These are phyloP conservation scores for Eustalomyia histrio DNA, from an alignment of 2,888 invertebrate species.

Conservation along the genomic window DNA sequence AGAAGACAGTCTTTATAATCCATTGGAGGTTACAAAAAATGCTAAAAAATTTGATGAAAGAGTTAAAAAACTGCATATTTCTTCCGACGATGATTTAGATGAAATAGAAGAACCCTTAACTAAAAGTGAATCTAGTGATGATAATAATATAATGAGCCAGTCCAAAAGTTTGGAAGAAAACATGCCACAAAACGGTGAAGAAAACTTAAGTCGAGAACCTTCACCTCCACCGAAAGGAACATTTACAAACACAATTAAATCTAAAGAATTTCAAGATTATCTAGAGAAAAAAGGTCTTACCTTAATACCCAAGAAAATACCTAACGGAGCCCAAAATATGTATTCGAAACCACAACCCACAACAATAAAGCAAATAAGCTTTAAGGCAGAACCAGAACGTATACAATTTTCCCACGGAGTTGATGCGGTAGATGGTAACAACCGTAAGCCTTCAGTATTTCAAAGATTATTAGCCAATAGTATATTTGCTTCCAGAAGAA, in stretches of 20 bases:
- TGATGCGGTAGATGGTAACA: slow-evolving; percentile 67
- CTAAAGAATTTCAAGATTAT: slow-evolving; percentile 78
- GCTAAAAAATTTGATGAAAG: slow-evolving; percentile 79
- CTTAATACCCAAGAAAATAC: slow-evolving; percentile 73
- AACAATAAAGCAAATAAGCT: slow-evolving; percentile 56
- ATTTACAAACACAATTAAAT: slow-evolving; percentile 78
- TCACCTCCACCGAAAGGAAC: slow-evolving; percentile 67
- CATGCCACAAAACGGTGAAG: slow-evolving; percentile 30
- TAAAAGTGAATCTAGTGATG: slow-evolving; percentile 77
- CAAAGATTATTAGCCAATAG: slow-evolving; percentile 76
- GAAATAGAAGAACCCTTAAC: slow-evolving; percentile 77
- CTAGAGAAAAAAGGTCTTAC: slow-evolving; percentile 77
- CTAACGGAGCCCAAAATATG: slow-evolving; percentile 67
- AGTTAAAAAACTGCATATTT: slow-evolving; percentile 76
- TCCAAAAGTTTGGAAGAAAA: slow-evolving; percentile 28
- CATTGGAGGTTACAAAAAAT: slow-evolving; percentile 78
- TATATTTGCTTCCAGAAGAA: slow-evolving; percentile 76
- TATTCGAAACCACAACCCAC: slow-evolving; percentile 50
- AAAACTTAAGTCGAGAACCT: slow-evolving; percentile 43
- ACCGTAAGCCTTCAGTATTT: slow-evolving; percentile 77
- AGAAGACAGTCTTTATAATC: slow-evolving; percentile 76
- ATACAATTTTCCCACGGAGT: slow-evolving; percentile 66
- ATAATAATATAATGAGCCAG: slow-evolving; percentile 68
- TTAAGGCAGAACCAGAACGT: slow-evolving; percentile 62
- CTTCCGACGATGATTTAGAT: slow-evolving; percentile 78